Conservation (phyloP, 1,140 invertebrate genomes). For the Drosophila yakuba region DNA sequence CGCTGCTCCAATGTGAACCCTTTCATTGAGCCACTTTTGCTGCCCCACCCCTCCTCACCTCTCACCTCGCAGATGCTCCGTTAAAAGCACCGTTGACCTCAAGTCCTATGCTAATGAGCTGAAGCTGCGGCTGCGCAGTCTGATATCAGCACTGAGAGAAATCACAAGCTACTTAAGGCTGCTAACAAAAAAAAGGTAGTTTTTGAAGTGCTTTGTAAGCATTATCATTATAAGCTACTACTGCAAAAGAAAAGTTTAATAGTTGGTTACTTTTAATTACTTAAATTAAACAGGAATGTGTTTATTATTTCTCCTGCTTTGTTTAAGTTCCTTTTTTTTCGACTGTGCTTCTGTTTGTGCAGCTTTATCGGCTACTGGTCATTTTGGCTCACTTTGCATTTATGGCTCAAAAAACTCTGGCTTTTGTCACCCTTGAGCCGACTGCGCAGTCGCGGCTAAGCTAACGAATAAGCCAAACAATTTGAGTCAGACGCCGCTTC, state of each 20-base stretch:
- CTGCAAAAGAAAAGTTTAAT: not conserved
- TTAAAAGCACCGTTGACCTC: conserved; percentile 77
- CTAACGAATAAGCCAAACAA: conserved; percentile 71
- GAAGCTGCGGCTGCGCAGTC: conserved; percentile 20
- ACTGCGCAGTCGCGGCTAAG: conserved; percentile 56
- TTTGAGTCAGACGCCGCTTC: conserved; percentile 35
- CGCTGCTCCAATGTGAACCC: conserved; percentile 27
- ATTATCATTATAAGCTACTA: too few relatives aligned
- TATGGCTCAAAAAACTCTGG: not conserved
- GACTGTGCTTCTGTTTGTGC: not conserved
- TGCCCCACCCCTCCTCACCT: not conserved
- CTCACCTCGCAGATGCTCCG: conserved; percentile 41
- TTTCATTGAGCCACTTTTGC: conserved; percentile 36
- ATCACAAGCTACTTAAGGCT: not conserved
- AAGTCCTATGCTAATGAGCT: conserved; percentile 16
- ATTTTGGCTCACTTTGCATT: conserved; percentile 10
- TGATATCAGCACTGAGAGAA: not conserved
- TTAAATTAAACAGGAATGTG: too few relatives aligned
- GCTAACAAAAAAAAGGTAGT: too few relatives aligned
- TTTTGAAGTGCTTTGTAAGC: too few relatives aligned
- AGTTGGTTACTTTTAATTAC: too few relatives aligned
- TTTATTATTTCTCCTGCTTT: not conserved
- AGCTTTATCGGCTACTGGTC: conserved; percentile 8
- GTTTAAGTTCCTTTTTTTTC: conserved; percentile 3
- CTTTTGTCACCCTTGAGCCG: conserved; percentile 63